Percentiles rank a stretch among this genome's conserved stretches.
These are phyloP conservation scores for Diarsia rubi DNA, from an alignment of 2,888 invertebrate genomes.

Conservation along the genomic window DNA sequence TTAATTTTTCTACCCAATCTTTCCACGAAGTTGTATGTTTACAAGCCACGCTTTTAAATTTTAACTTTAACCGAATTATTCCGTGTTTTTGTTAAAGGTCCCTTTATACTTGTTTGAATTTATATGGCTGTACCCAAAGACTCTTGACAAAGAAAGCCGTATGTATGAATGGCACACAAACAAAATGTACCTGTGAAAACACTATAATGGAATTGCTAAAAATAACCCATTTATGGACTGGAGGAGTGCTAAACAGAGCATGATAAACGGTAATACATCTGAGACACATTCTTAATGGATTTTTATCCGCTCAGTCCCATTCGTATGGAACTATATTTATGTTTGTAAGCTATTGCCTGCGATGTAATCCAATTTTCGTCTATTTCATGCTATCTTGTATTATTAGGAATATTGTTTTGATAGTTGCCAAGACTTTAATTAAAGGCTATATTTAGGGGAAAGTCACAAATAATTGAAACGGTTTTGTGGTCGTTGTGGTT, in stretches of 20 bases:
- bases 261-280: conserved; percentile 38
- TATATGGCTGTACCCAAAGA: conserved; percentile 10
- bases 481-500: not conserved
- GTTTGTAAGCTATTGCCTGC: conserved; percentile 15
- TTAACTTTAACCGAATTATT: conserved; percentile 41
- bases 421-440: conserved; percentile 8
- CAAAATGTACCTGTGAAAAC: conserved; percentile 32
- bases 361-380: conserved; percentile 26
- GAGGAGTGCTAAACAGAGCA: conserved; percentile 37
- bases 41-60: conserved; percentile 33
- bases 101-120: conserved; percentile 32
- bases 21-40: conserved; percentile 16
- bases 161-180: conserved; percentile 19
- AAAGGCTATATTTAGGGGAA: not conserved
- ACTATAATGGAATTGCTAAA: conserved; percentile 22
- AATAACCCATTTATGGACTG: conserved; percentile 30
- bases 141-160: conserved; percentile 19
- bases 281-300: conserved; percentile 46
- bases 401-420: conserved; percentile 3
- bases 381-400: conserved; percentile 20
- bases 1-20: conserved; percentile 19
- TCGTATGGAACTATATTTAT: conserved; percentile 23
- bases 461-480: conserved; percentile 6
- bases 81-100: conserved; percentile 37
- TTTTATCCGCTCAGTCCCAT: conserved; percentile 38